phyloP scores from a whole-genome alignment of 1,140 invertebrate species.

The Eueides isabella region DNA sequence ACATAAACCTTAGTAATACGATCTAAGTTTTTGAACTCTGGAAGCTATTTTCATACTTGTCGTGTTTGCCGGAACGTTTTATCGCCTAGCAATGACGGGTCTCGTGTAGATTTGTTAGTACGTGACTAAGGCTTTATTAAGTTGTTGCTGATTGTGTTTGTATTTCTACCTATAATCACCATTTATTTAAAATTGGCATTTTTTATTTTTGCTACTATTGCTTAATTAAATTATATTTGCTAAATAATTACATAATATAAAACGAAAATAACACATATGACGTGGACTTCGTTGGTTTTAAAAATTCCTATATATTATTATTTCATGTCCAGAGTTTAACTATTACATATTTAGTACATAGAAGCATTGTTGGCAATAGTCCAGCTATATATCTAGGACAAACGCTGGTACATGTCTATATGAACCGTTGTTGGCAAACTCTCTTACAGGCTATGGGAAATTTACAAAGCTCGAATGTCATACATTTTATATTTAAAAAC shows the following conservation, averaged over 20 bases:
- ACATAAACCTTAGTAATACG: constrained; percentile 53
- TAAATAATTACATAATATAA: not conserved
- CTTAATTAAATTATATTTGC: not conserved
- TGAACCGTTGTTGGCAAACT: constrained; percentile 73
- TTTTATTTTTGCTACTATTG: not conserved
- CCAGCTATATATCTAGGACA: constrained; percentile 71
- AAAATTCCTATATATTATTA: not conserved
- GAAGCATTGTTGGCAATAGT: constrained; percentile 60
- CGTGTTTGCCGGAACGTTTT: constrained; percentile 50
- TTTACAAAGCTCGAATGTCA: constrained; percentile 34
- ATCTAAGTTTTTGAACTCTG: constrained; percentile 52
- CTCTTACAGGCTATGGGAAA: constrained; percentile 68
- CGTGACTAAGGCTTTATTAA: constrained; percentile 47
- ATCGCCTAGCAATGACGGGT: constrained; percentile 52
- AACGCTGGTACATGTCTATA: constrained; percentile 63
- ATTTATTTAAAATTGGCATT: not conserved
- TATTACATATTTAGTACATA: constrained; percentile 18
- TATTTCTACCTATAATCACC: constrained; percentile 28
- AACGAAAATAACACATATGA: not conserved
- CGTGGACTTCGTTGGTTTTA: not conserved
- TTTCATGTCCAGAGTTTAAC: not conserved
- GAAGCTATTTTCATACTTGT: constrained; percentile 61
- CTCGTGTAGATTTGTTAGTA: constrained; percentile 45
- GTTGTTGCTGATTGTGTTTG: constrained; percentile 39
- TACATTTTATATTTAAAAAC: not conserved